Evolutionary conservation across 2,888 invertebrate genomes (phyloP), one percentile per base, ranked within the genome.

Genomic region (Anaspis maculata): DNA sequence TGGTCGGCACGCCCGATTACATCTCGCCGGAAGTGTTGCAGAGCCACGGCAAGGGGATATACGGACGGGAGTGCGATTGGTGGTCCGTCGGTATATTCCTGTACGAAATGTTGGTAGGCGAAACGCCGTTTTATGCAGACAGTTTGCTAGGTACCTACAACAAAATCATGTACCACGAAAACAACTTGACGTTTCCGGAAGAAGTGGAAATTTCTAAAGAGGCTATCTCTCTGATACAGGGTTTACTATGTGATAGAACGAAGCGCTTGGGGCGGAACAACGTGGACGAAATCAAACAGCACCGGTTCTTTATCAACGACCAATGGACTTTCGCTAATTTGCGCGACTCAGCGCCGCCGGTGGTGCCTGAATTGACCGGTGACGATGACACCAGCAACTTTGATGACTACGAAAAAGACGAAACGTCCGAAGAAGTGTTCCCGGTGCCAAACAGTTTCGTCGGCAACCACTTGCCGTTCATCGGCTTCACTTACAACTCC

Each of bases 71-170:
- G 67, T 96, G 95, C 69, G 96, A 97, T 69, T 96, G 94, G 92
- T 97, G 96, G 96, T 95, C 96, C 12, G 96, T 97, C 14, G 98
- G 98, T 33, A 95, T 98, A 52, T 94, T 98, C 66, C 77, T 98
- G 2, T 98, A 94, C 66, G 98, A 98, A 74, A 96, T 98, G 96
- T 72, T 98, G 32, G 86, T 94, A 37, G 95, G 95, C 4, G 98
- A 99, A 65, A 95, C 98, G 7, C 98, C 98, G 1, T 98, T 98
- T 69, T 97, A 92, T 68, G 97, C 97, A 2, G 98, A 98, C 63
- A 95, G 96, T 42, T 76, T 99, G 53, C 90, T 97, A 25, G 56
- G 94, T 34, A 98, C 97, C 2, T 98, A 98, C 64, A 91, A 94
- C 42, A 96, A 96, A 70, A 98, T 98, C 51, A 97, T 98, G 96